These are phyloP conservation scores for Heliconius charithonia DNA, from an alignment of 2,888 invertebrate species.

Conservation along the genomic window DNA sequence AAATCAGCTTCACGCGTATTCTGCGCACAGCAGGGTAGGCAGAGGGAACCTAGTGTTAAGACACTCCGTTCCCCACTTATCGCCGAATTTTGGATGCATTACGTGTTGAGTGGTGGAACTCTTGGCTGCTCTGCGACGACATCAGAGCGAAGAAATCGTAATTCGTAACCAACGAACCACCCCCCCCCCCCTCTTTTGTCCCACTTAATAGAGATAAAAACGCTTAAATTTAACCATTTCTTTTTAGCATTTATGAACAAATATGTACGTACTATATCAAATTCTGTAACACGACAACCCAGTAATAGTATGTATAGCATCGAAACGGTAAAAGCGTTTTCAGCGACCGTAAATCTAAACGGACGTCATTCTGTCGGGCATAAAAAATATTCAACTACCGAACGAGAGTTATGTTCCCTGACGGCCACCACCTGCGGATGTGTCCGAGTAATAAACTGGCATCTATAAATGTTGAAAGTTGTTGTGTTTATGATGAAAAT, in stretches of 20 bases:
- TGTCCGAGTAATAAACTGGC: background rate
- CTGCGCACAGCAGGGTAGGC: too few species aligned
- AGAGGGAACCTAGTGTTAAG: too few species aligned
- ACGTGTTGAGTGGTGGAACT: too few species aligned
- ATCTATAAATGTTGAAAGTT: background rate
- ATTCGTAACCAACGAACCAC: too few species aligned
- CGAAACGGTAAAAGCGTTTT: constrained; percentile 6
- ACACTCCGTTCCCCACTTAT: too few species aligned
- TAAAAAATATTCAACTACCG: constrained; percentile 15
- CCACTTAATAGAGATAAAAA: background rate
- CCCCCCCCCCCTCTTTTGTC: too few species aligned
- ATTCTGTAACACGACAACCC: background rate
- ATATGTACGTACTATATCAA: background rate
- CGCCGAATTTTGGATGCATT: too few species aligned
- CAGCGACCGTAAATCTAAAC: constrained; percentile 22
- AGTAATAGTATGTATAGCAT: background rate
- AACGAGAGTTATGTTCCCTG: background rate
- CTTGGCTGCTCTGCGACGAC: too few species aligned
- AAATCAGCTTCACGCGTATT: too few species aligned
- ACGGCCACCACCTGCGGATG: constrained; percentile 12
- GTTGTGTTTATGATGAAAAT: background rate
- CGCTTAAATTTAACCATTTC: background rate
- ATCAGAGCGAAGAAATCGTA: too few species aligned
- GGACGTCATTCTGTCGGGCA: constrained; percentile 11
- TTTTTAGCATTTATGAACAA: background rate